Evolutionary conservation across 1,140 invertebrate genomes (phyloP).

Genomic region (Myzus persicae): DNA sequence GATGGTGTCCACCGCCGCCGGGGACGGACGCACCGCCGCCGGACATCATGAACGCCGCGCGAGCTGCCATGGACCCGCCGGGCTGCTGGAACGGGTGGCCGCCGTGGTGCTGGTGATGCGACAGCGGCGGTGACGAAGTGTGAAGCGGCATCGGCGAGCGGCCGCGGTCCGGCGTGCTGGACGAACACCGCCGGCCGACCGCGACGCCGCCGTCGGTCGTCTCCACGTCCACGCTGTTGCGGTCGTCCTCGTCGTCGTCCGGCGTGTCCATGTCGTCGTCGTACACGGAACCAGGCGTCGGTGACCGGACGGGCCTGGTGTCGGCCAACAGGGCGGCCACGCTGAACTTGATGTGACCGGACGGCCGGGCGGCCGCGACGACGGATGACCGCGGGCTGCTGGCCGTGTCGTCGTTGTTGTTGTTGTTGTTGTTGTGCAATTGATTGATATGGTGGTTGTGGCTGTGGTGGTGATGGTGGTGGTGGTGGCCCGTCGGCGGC

Average conservation of each 20-base stretch:
- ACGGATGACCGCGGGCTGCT: conserved; percentile 62
- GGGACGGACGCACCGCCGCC: conserved; percentile 48
- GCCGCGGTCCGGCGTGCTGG: conserved; percentile 60
- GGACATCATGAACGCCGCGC: conserved; percentile 59
- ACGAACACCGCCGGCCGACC: conserved; percentile 46
- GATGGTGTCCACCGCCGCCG: conserved; percentile 36
- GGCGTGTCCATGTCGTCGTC: conserved; percentile 59
- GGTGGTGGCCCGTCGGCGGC: not conserved
- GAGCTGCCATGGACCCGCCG: conserved; percentile 51
- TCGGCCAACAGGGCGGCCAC: conserved; percentile 67
- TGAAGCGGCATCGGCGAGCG: conserved; percentile 40
- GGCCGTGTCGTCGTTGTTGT: conserved; percentile 62
- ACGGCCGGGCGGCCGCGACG: conserved; percentile 61
- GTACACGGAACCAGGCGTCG: conserved; percentile 50
- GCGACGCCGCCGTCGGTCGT: conserved; percentile 32
- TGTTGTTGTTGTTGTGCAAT: conserved; percentile 39
- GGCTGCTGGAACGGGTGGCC: conserved; percentile 59
- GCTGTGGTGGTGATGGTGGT: not conserved
- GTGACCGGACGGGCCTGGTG: conserved; percentile 61
- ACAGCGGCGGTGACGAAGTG: conserved; percentile 31
- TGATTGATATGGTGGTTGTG: not conserved
- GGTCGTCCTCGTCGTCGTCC: conserved; percentile 61
- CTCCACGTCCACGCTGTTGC: conserved; percentile 60
- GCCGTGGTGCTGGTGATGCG: conserved; percentile 37
- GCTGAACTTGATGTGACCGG: conserved; percentile 66